phyloP scores from a whole-genome alignment of 2,888 invertebrate species.

The Tenthredo notha region DNA sequence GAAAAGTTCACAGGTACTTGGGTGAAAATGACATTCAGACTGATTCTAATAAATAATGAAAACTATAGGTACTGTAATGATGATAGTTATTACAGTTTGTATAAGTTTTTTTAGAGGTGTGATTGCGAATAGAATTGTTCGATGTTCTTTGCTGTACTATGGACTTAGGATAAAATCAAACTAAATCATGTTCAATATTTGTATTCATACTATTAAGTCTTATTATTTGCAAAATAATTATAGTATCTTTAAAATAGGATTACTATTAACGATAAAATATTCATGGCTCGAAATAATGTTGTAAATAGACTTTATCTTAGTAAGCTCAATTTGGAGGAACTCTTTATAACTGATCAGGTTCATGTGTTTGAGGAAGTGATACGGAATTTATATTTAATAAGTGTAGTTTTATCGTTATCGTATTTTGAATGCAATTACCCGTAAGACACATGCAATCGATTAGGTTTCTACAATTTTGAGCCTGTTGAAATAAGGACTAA shows the following conservation, averaged over 20 bases:
- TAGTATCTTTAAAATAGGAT: not conserved
- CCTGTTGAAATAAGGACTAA: slow-evolving; percentile 34
- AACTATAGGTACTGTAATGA: not conserved
- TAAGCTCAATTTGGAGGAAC: slow-evolving; percentile 27
- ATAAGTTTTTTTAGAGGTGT: not conserved
- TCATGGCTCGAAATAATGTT: slow-evolving; percentile 12
- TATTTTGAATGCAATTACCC: not conserved
- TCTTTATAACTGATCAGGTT: slow-evolving; percentile 14
- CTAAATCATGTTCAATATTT: slow-evolving; percentile 4
- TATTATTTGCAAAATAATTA: slow-evolving; percentile 2
- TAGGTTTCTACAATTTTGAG: slow-evolving; percentile 25
- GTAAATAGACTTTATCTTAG: slow-evolving; percentile 30
- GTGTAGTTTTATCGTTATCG: not conserved
- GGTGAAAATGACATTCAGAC: slow-evolving; percentile 29
- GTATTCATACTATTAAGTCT: not conserved
- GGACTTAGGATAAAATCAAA: not conserved
- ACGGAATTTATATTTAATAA: slow-evolving; percentile 20
- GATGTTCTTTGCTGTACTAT: not conserved
- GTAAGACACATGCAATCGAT: not conserved
- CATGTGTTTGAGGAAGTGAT: not conserved
- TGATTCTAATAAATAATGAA: slow-evolving; percentile 37
- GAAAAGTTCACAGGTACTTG: not conserved
- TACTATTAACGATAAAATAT: not conserved
- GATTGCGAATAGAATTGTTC: slow-evolving; percentile 24
- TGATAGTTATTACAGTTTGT: not conserved